Evolutionary conservation across 1,140 invertebrate genomes (phyloP).

Genomic region (Apis dorsata): DNA sequence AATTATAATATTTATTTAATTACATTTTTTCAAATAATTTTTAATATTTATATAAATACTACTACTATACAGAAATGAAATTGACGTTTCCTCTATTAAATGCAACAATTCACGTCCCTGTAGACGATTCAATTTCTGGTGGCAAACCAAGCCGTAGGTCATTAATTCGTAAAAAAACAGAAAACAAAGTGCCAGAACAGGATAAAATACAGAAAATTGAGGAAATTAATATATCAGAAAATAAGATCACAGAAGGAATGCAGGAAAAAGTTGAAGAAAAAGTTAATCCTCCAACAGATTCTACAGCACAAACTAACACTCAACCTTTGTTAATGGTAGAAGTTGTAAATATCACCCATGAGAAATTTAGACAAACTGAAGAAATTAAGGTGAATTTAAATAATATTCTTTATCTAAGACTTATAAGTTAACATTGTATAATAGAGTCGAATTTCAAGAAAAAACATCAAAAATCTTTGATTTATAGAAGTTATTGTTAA

Average conservation of each 20-base stretch:
- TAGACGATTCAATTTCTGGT: slow-evolving; percentile 72
- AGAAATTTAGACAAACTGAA: slow-evolving; percentile 94
- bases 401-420: neutral
- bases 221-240: slow-evolving; percentile 21
- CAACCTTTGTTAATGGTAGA: slow-evolving; percentile 93
- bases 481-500: too few species aligned
- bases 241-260: slow-evolving; percentile 11
- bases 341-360: slow-evolving; percentile 95
- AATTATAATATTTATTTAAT: neutral
- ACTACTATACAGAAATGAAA: slow-evolving; percentile 78
- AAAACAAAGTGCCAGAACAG: slow-evolving; percentile 45
- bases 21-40: neutral
- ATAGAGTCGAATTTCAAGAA: too few species aligned
- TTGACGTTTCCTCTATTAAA: slow-evolving; percentile 84
- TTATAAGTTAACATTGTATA: too few species aligned
- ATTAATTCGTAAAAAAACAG: slow-evolving; percentile 64
- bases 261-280: slow-evolving; percentile 51
- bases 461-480: too few species aligned
- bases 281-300: slow-evolving; percentile 63
- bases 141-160: slow-evolving; percentile 70
- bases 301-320: slow-evolving; percentile 53
- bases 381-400: slow-evolving; percentile 90
- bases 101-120: slow-evolving; percentile 83
- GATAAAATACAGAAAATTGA: slow-evolving; percentile 57
- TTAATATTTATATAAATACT: slow-evolving; percentile 40